Percentiles rank a stretch among this genome's conserved stretches.
phyloP scores from a whole-genome alignment of 2,888 invertebrate species.

The Dusona sp. region DNA sequence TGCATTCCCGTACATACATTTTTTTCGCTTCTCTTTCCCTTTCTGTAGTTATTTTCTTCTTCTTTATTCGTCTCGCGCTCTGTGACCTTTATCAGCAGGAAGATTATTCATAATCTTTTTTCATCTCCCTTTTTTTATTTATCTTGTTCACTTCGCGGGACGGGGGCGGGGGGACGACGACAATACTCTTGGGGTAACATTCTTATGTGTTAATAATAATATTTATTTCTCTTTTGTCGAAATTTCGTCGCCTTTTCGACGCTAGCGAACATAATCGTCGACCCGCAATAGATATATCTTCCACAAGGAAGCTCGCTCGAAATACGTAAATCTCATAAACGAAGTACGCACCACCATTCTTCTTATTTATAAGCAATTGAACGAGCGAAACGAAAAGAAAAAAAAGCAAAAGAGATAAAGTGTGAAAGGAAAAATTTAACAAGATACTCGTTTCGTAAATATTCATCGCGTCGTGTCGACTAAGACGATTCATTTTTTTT shows the following conservation, averaged over 20 bases:
- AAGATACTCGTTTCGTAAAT: too few relatives aligned
- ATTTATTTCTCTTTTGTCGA: slow-evolving; percentile 7
- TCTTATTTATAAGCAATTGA: not conserved
- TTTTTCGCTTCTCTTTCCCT: slow-evolving; percentile 20
- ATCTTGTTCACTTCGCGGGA: not conserved
- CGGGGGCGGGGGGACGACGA: too few relatives aligned
- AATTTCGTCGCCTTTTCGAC: slow-evolving; percentile 22
- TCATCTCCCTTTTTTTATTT: slow-evolving; percentile 19
- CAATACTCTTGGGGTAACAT: too few relatives aligned
- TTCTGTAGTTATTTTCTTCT: not conserved
- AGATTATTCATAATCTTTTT: not conserved
- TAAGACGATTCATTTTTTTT: not conserved
- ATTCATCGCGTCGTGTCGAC: too few relatives aligned
- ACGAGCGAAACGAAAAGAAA: not conserved
- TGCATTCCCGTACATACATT: slow-evolving; percentile 58
- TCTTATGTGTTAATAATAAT: slow-evolving; percentile 17
- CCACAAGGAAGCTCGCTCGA: slow-evolving; percentile 48
- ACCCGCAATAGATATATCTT: slow-evolving; percentile 2
- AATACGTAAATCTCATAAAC: slow-evolving; percentile 23
- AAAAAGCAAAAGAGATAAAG: not conserved
- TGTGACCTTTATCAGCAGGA: too few relatives aligned
- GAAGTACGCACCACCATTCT: not conserved
- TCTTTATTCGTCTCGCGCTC: not conserved
- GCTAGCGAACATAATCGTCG: slow-evolving; percentile 47
- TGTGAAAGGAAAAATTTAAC: not conserved